phyloP scores from a whole-genome alignment of 2,888 invertebrate genomes.

The Ectemnius continuus region DNA sequence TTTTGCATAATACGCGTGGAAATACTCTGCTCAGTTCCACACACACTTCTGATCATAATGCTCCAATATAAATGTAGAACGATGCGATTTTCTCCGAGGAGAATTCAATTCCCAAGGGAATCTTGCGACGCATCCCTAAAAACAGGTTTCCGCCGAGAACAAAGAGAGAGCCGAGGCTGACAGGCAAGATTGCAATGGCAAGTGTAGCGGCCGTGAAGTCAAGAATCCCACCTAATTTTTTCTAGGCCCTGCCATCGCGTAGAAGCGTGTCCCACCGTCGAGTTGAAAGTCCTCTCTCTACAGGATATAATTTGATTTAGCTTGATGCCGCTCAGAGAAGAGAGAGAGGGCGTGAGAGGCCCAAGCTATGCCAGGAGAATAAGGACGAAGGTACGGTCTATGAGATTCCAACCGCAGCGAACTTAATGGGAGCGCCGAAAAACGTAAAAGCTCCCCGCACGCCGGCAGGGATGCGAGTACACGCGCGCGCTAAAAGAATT shows the following conservation, averaged over 20 bases:
- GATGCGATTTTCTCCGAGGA: too few relatives aligned
- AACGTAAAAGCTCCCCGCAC: slow-evolving; percentile 16
- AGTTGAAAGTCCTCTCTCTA: slow-evolving; percentile 18
- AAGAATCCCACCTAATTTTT: neutral
- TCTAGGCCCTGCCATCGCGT: neutral
- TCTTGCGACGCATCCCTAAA: too few relatives aligned
- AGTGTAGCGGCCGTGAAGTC: neutral
- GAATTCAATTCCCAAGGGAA: too few relatives aligned
- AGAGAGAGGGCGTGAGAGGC: neutral
- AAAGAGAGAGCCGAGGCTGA: neutral
- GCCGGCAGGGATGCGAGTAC: neutral
- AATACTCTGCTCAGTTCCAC: too few relatives aligned
- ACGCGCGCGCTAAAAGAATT: neutral
- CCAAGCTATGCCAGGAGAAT: too few relatives aligned
- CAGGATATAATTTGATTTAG: slow-evolving; percentile 37
- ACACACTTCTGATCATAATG: too few relatives aligned
- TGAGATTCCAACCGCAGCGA: slow-evolving; percentile 17
- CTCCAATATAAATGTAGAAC: too few relatives aligned
- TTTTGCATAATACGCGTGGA: too few relatives aligned
- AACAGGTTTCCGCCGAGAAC: neutral
- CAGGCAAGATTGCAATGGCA: neutral
- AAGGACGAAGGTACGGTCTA: too few relatives aligned
- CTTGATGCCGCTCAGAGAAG: slow-evolving; percentile 20
- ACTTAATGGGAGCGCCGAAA: slow-evolving; percentile 32
- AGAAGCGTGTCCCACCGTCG: neutral